Conservation (phyloP, 2,888 invertebrate species). For the Nemotelus pantherinus region DNA sequence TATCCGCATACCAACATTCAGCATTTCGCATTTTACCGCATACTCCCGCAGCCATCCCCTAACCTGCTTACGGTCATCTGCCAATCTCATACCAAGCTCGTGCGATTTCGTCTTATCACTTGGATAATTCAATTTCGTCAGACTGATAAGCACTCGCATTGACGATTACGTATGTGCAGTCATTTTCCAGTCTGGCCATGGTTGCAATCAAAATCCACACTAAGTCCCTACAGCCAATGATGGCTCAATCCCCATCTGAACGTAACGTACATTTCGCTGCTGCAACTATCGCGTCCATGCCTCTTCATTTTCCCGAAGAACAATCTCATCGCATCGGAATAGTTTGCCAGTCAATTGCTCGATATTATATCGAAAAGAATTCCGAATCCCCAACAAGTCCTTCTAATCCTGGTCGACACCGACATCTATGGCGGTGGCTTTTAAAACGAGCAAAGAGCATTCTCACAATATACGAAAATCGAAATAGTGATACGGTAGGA, state of each 20-base stretch:
- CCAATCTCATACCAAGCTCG: slow-evolving; percentile 5
- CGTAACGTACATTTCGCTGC: neutral
- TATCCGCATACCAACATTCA: neutral
- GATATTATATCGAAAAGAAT: slow-evolving; percentile 21
- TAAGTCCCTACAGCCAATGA: neutral
- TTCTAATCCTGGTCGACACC: slow-evolving; percentile 20
- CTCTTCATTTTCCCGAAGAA: neutral
- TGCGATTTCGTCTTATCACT: slow-evolving; percentile 44
- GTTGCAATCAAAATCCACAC: slow-evolving; percentile 11
- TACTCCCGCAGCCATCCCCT: neutral
- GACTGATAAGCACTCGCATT: slow-evolving; percentile 42
- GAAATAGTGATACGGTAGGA: neutral
- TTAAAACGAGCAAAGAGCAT: neutral
- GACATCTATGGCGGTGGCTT: neutral
- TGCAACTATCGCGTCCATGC: neutral
- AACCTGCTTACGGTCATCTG: slow-evolving; percentile 3
- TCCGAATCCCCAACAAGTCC: slow-evolving; percentile 1
- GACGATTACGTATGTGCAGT: slow-evolving; percentile 15
- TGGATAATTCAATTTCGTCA: slow-evolving; percentile 49
- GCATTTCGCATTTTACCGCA: too few relatives aligned
- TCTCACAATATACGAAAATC: neutral
- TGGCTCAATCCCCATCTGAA: neutral
- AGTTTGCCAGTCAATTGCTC: slow-evolving; percentile 35
- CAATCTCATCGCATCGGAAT: slow-evolving; percentile 28
- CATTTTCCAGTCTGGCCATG: slow-evolving; percentile 22